Conservation (phyloP, 2,113 vertebrate genomes). For the Loxodonta africana region DNA sequence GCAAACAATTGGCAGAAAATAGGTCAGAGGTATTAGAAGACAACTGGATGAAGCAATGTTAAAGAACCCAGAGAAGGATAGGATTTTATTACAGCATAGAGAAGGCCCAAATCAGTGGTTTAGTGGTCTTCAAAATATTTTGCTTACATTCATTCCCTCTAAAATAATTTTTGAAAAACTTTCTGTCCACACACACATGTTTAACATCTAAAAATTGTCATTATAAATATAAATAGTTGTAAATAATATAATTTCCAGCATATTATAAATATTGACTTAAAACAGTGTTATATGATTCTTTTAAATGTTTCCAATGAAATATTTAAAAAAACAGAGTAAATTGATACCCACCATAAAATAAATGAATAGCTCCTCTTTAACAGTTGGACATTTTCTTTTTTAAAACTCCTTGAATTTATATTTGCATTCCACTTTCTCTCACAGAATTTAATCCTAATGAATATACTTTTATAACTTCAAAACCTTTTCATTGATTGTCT, state of each 20-base stretch:
- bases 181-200: neutral
- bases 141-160: neutral
- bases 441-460: conserved; percentile 26
- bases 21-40: neutral
- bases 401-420: neutral
- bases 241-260: neutral
- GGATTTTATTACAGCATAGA: neutral
- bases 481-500: neutral
- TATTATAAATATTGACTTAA: neutral
- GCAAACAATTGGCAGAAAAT: neutral
- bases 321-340: neutral
- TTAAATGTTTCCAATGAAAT: neutral
- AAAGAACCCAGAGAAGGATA: neutral
- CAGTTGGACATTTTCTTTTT: neutral
- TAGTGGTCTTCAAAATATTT: neutral
- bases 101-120: neutral
- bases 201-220: conserved; percentile 10
- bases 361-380: neutral
- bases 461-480: neutral
- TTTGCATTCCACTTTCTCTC: neutral
- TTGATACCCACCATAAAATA: neutral
- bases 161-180: neutral
- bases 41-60: neutral
- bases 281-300: neutral
- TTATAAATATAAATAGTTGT: neutral